phyloP scores from a whole-genome alignment of 2,113 vertebrate species.

The Excalfactoria chinensis region DNA sequence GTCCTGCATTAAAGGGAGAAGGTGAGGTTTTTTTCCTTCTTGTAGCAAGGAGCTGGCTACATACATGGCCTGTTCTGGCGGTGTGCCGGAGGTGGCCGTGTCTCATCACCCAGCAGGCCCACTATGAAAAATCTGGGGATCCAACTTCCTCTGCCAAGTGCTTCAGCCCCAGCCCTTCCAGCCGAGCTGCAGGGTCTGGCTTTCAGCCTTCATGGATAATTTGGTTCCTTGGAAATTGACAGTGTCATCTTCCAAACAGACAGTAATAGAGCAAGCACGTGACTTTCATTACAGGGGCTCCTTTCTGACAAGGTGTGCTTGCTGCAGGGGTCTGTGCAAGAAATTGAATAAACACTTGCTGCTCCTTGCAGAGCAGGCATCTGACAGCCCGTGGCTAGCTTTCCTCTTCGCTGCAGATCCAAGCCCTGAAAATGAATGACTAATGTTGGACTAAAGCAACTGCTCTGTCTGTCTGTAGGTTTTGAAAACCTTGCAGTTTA shows the following conservation, averaged over 20 bases:
- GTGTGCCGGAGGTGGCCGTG: fast-evolving
- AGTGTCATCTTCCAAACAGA: not conserved
- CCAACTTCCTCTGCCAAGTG: not conserved
- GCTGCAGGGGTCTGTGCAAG: not conserved
- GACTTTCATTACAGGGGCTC: not conserved
- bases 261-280: fast-evolving
- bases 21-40: not conserved
- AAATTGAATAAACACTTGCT: not conserved
- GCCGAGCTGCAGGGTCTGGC: constrained; percentile 24
- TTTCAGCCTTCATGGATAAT: not conserved
- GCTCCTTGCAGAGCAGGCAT: not conserved
- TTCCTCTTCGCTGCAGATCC: not conserved
- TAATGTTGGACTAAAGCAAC: fast-evolving
- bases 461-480: fast-evolving
- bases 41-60: not conserved
- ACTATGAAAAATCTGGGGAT: constrained; percentile 1
- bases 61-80: not conserved
- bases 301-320: not conserved
- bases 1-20: not conserved
- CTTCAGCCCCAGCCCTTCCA: not conserved
- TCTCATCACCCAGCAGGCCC: not conserved
- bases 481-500: not conserved
- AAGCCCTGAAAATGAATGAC: not conserved
- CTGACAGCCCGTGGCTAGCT: fast-evolving
- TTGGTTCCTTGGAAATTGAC: constrained; percentile 20